Base-by-base conservation (phyloP, 2,113 vertebrate genomes). In the Sinocyclocheilus anophthalmus region DNA sequence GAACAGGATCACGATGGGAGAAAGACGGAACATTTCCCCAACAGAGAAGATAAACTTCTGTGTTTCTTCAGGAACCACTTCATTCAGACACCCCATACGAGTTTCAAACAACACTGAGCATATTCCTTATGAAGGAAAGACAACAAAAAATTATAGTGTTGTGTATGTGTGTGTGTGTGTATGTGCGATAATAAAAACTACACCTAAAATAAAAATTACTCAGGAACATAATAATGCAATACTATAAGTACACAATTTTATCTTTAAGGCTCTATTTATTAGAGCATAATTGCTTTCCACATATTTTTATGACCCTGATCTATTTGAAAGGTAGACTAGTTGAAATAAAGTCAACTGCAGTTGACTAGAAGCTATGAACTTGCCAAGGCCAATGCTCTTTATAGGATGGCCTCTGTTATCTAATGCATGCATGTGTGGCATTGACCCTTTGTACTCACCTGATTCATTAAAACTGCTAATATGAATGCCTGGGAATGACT, bases 31-130 rank as follows among this genome's bases (percentile, higher is more conserved):
- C 94, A 96, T 95, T 80, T 95, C 93, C 16, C 94, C 94, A 20
- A 96, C 95, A 0, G 94, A 94, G 81, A 70, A 33, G 83, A 96
- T 95, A 87, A 96, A 96, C 90, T 93, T 93, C 50, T 94, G 88
- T 0, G 95, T 96, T 81, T 95, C 92, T 75, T 95, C 91, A 0
- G 95, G 95, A 39, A 96, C 55, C 18, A 55, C 67, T 16, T 94
- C 83, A 5, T 94, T 90, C 86, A 96, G 85, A 89, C 94, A 95
- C 84, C 95, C 95, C 92, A 96, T 85, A 0, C 95, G 93, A 0
- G 86, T 93, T 88, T 96, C 95, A 81, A 96, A 96, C 91, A 96
- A 20, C 84, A 96, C 94, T 0, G 90, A 92, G 70, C 90, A 93
- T 88, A 95, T 95, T 0, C 93, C 95, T 96, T 77, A 1, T 70